These are phyloP conservation scores for Hybos culiciformis DNA, from an alignment of 2,888 invertebrate species.

Conservation along the genomic window DNA sequence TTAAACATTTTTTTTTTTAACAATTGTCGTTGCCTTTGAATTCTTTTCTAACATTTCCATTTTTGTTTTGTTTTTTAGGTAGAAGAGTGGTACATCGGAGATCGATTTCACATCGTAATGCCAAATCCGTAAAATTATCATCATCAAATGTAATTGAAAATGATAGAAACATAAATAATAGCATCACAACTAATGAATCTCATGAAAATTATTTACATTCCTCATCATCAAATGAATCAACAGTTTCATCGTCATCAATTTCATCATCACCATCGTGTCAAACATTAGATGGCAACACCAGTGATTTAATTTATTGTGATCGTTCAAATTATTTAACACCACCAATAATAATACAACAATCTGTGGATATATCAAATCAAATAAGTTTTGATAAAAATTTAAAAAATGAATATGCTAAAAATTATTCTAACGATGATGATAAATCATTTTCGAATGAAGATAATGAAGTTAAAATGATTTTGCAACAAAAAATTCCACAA, in stretches of 20 bases:
- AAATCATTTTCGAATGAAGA: neutral
- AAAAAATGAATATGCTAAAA: neutral
- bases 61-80: slow-evolving; percentile 6
- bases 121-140: slow-evolving; percentile 5
- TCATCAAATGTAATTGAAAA: slow-evolving; percentile 4
- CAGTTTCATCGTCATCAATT: neutral
- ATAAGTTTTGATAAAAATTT: neutral
- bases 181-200: slow-evolving; percentile 2
- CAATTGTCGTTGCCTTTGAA: too few species aligned
- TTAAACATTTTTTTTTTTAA: too few species aligned
- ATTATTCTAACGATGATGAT: neutral
- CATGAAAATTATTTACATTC: neutral
- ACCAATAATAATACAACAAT: neutral
- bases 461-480: neutral
- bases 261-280: neutral
- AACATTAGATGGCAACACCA: too few species aligned
- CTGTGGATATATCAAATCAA: neutral
- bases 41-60: neutral
- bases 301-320: too few species aligned
- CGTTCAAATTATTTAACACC: neutral
- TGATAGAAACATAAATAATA: slow-evolving; percentile 6
- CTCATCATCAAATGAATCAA: too few species aligned
- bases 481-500: too few species aligned
- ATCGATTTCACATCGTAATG: slow-evolving; percentile 6
- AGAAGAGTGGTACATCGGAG: slow-evolving; percentile 12